phyloP scores from a whole-genome alignment of 2,888 invertebrate genomes.

The Koerneria pararmatus region DNA sequence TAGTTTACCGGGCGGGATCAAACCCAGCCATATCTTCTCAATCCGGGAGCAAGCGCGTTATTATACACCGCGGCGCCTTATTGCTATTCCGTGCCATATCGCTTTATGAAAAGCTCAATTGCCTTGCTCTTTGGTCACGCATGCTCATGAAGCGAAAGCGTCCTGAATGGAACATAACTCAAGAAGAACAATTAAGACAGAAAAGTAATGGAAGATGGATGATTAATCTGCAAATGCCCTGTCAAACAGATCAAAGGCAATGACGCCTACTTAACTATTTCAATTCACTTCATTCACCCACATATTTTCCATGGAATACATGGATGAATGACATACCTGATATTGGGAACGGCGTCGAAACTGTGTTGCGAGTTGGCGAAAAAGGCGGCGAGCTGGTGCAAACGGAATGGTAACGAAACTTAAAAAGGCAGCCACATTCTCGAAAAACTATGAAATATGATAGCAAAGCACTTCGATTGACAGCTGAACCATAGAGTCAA shows the following conservation, averaged over 20 bases:
- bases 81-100: too few relatives aligned
- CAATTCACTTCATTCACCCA: background rate
- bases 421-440: background rate
- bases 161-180: too few relatives aligned
- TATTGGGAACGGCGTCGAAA: slow-evolving; percentile 19
- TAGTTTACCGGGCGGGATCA: too few relatives aligned
- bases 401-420: background rate
- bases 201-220: background rate
- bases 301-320: background rate
- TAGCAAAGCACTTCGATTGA: background rate
- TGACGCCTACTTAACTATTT: background rate
- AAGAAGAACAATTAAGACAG: background rate
- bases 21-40: too few relatives aligned
- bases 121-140: too few relatives aligned
- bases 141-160: too few relatives aligned
- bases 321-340: background rate
- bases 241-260: too few relatives aligned
- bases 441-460: background rate
- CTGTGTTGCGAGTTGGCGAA: slow-evolving; percentile 20
- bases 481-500: background rate
- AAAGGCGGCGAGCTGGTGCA: slow-evolving; percentile 20
- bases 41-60: too few relatives aligned
- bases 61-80: too few relatives aligned
- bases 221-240: background rate
- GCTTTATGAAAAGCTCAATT: too few relatives aligned